A percentile compares a stretch with the other conserved stretches of the same genome.
Conservation (phyloP, 2,113 vertebrate species). For the Narcine bancroftii region DNA sequence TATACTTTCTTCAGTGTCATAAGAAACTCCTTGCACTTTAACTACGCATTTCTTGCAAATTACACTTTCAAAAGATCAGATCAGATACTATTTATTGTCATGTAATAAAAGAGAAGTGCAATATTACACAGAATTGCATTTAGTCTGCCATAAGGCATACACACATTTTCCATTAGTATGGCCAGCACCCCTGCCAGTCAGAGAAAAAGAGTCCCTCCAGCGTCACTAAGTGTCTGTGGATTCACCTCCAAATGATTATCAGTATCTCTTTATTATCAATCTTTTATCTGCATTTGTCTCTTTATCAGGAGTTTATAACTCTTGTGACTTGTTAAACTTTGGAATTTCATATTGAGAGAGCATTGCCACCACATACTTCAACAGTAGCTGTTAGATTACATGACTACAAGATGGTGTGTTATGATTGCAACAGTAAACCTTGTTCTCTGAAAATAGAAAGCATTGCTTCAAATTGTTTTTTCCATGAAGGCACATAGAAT, state of each 20-base stretch:
- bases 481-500: not conserved
- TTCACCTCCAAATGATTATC: too few species aligned
- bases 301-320: slow-evolving; percentile 2
- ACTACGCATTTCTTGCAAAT: not conserved
- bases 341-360: slow-evolving; percentile 6
- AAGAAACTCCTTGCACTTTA: not conserved
- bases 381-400: slow-evolving; percentile 19
- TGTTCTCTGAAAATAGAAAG: not conserved
- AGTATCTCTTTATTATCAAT: not conserved
- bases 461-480: not conserved
- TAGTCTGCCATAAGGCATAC: too few species aligned
- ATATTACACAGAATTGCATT: too few species aligned
- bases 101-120: too few species aligned
- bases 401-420: not conserved
- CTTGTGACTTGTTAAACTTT: slow-evolving; percentile 21
- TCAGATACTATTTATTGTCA: too few species aligned
- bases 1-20: not conserved
- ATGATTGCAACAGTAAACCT: not conserved
- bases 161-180: too few species aligned
- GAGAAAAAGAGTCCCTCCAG: too few species aligned
- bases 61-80: not conserved
- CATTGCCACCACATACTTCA: not conserved
- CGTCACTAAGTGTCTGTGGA: too few species aligned
- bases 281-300: not conserved
- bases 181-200: too few species aligned